Conservation (phyloP, 2,797 vertebrate genomes). For the Carcharodon carcharias region DNA sequence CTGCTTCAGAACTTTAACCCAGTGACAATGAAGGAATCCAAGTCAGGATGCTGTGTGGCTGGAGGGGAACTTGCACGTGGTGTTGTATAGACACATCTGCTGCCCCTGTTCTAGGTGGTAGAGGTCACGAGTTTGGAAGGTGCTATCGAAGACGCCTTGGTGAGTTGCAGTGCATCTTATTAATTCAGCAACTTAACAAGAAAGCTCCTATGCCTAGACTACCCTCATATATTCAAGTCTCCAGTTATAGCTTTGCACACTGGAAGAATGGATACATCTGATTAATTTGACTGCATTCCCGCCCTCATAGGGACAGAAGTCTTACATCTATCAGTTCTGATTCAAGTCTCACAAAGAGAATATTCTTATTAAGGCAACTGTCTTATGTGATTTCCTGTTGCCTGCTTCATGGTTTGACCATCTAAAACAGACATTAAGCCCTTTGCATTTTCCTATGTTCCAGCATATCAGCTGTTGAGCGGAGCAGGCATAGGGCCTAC, state of each 20-base stretch:
- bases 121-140: no score
- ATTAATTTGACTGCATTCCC: background rate
- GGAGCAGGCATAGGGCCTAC: background rate
- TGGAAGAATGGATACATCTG: background rate
- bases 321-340: background rate
- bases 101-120: no score
- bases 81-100: no score
- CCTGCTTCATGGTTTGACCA: background rate
- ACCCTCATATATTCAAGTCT: background rate
- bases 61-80: no score
- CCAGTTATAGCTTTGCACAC: background rate
- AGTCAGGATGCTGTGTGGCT: no score
- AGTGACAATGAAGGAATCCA: no score
- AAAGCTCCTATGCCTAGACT: background rate
- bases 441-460: background rate
- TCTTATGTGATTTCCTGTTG: background rate
- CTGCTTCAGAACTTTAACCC: no score
- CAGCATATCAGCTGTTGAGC: background rate
- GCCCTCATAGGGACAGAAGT: background rate
- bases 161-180: no score
- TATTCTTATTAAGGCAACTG: background rate
- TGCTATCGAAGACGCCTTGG: no score
- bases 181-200: background rate
- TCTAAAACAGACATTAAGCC: background rate
- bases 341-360: background rate